These are phyloP conservation scores for Manduca sexta DNA, from an alignment of 1,140 invertebrate genomes.

Conservation along the genomic window DNA sequence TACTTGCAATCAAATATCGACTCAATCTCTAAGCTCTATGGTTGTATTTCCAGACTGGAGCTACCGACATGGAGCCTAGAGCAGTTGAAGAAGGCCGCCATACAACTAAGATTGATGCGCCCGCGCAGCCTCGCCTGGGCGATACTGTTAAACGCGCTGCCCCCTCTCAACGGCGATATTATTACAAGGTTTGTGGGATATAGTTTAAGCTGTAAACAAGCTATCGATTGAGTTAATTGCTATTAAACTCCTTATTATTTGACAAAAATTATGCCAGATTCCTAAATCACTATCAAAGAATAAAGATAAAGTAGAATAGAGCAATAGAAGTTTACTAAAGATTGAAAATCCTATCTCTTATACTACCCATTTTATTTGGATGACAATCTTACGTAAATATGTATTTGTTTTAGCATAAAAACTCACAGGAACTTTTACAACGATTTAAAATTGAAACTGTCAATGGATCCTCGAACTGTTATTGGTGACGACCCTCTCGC, in stretches of 20 bases:
- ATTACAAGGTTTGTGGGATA: slow-evolving; percentile 42
- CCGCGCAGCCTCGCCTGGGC: slow-evolving; percentile 58
- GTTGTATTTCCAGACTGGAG: slow-evolving; percentile 36
- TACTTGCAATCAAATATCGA: too few relatives aligned
- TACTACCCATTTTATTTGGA: too few relatives aligned
- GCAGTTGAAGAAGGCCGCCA: slow-evolving; percentile 36
- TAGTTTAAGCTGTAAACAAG: too few relatives aligned
- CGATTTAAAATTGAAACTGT: slow-evolving; percentile 48
- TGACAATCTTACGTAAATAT: too few relatives aligned
- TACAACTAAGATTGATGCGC: slow-evolving; percentile 37
- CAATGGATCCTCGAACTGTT: slow-evolving; percentile 53
- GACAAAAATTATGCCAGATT: too few relatives aligned
- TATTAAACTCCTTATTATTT: too few relatives aligned
- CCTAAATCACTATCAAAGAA: too few relatives aligned
- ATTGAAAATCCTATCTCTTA: too few relatives aligned
- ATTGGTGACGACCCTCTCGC: slow-evolving; percentile 60
- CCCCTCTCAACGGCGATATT: slow-evolving; percentile 46
- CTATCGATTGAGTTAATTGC: too few relatives aligned
- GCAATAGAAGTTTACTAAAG: too few relatives aligned
- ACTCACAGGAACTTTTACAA: slow-evolving; percentile 56
- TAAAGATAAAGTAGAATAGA: too few relatives aligned
- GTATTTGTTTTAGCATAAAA: slow-evolving; percentile 45
- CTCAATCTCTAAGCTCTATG: too few relatives aligned
- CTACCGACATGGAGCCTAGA: slow-evolving; percentile 54
- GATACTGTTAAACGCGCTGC: slow-evolving; percentile 49